Evolutionary conservation across 2,113 vertebrate genomes (phyloP).

Genomic region (Haemorhous mexicanus): DNA sequence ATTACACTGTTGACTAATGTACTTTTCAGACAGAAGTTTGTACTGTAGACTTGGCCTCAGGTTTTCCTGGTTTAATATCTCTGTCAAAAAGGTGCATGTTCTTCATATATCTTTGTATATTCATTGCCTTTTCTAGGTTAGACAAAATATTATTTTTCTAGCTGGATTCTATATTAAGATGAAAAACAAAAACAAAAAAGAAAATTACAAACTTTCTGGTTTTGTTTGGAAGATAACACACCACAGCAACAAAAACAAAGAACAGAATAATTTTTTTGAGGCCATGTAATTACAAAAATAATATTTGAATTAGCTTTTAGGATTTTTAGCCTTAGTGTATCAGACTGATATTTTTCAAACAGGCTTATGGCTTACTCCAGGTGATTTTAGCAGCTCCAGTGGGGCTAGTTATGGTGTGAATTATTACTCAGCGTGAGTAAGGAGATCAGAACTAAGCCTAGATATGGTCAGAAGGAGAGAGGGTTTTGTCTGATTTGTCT

Average conservation of each 20-base stretch:
- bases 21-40: background rate
- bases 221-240: background rate
- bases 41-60: background rate
- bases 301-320: background rate
- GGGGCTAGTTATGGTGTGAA: constrained; percentile 46
- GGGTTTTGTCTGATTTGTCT: constrained; percentile 44
- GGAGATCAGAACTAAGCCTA: constrained; percentile 43
- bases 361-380: background rate
- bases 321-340: background rate
- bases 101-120: background rate
- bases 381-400: constrained; percentile 1
- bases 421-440: constrained; percentile 13
- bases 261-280: background rate
- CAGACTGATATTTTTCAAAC: constrained; percentile 10
- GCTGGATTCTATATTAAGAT: background rate
- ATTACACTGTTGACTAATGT: background rate
- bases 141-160: constrained; percentile 11
- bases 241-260: background rate
- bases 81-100: background rate
- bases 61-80: constrained; percentile 15
- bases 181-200: background rate
- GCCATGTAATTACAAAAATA: background rate
- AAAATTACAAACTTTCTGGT: background rate
- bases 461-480: constrained; percentile 17
- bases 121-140: background rate